A percentile compares a stretch with the other conserved stretches of the same genome.
phyloP scores from a whole-genome alignment of 2,113 vertebrate genomes.

The Leptobrachium leishanense region DNA sequence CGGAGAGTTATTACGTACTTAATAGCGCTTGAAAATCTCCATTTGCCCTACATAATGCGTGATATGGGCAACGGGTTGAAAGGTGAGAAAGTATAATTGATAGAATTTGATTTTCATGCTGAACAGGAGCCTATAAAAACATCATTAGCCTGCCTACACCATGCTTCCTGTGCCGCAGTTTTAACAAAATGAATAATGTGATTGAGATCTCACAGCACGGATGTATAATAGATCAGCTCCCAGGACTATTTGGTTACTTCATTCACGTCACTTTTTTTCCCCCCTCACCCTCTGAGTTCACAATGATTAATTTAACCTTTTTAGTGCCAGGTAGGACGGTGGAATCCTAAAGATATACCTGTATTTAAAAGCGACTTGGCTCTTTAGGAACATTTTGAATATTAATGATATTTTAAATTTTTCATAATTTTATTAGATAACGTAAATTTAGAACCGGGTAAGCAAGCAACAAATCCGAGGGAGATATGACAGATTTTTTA shows the following conservation, averaged over 20 bases:
- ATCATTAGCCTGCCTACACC: slow-evolving; percentile 37
- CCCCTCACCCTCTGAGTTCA: neutral
- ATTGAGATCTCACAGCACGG: slow-evolving; percentile 28
- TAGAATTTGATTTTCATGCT: slow-evolving; percentile 47
- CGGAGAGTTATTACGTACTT: slow-evolving; percentile 41
- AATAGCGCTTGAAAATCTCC: slow-evolving; percentile 45
- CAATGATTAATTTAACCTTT: slow-evolving; percentile 3
- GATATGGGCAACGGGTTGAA: slow-evolving; percentile 37
- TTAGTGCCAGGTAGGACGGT: no score
- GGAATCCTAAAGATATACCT: no score
- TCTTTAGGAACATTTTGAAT: no score
- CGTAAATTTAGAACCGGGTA: no score
- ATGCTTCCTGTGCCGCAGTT: slow-evolving; percentile 20
- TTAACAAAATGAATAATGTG: slow-evolving; percentile 41
- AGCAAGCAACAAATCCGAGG: no score
- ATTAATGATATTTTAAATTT: no score
- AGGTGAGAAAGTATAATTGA: slow-evolving; percentile 46
- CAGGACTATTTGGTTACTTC: neutral
- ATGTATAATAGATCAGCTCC: slow-evolving; percentile 31
- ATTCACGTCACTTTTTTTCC: neutral
- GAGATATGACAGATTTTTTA: no score
- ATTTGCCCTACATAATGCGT: slow-evolving; percentile 41
- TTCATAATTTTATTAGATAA: no score
- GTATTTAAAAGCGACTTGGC: no score
- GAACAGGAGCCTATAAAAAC: slow-evolving; percentile 47